Conservation (phyloP, 2,797 vertebrate species). For the Gadopsis marmoratus region DNA sequence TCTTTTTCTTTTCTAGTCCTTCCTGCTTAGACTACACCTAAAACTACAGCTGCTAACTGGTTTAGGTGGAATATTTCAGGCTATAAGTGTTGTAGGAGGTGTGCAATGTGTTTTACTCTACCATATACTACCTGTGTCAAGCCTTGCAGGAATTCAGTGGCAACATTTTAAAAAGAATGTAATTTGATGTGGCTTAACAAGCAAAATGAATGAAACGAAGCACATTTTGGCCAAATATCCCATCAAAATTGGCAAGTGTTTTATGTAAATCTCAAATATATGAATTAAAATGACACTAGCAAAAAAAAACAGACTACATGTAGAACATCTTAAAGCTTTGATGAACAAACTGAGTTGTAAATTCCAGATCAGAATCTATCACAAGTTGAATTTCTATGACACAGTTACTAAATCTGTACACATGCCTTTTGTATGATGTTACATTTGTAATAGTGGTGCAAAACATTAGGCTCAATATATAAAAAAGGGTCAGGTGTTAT, state of each 20-base stretch:
- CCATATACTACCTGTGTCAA: no score
- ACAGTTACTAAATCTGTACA: not conserved
- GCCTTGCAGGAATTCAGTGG: no score
- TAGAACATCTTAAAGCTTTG: not conserved
- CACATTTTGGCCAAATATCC: not conserved
- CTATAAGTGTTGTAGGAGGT: no score
- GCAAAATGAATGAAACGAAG: not conserved
- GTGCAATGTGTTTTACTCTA: no score
- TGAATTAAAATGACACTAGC: not conserved
- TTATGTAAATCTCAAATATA: not conserved
- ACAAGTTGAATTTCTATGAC: not conserved
- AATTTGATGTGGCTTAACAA: not conserved
- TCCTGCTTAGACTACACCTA: no score
- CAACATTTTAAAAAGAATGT: not conserved
- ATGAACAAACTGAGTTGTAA: not conserved
- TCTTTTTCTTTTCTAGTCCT: no score
- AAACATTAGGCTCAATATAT: not conserved
- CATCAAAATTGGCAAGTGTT: not conserved
- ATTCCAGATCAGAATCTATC: not conserved
- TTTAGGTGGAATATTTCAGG: no score
- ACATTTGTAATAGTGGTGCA: slow-evolving; percentile 10
- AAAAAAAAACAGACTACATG: not conserved
- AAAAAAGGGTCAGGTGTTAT: not conserved
- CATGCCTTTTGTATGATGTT: slow-evolving; percentile 9
- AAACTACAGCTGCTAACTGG: no score